A percentile compares a stretch with the other conserved stretches of the same genome.
phyloP scores from a whole-genome alignment of 2,888 invertebrate species.

The Pseudanteris insignis region DNA sequence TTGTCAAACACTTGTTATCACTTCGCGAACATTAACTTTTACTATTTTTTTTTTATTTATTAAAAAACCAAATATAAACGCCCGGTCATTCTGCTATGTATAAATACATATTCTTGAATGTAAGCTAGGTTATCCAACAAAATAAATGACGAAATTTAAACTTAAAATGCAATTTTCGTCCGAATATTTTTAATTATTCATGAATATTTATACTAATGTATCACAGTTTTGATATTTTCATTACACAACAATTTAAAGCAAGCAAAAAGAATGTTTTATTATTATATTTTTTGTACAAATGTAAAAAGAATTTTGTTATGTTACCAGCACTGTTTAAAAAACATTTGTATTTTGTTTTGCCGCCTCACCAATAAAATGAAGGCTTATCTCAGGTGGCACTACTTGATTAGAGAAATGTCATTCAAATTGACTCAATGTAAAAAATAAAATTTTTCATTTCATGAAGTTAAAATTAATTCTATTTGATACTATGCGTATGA shows the following conservation, averaged over 20 bases:
- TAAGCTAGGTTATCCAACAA: slow-evolving; percentile 2
- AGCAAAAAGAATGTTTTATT: too few species aligned
- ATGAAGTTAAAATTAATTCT: too few species aligned
- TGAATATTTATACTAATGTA: too few species aligned
- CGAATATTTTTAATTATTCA: too few species aligned
- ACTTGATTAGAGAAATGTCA: too few species aligned
- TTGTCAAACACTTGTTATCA: neutral
- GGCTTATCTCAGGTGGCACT: too few species aligned
- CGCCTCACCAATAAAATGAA: slow-evolving; percentile 22
- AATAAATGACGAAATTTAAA: slow-evolving; percentile 3
- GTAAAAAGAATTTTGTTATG: slow-evolving; percentile 11
- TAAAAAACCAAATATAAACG: neutral
- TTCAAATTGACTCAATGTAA: too few species aligned
- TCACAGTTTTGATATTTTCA: too few species aligned
- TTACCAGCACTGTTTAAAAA: slow-evolving; percentile 47
- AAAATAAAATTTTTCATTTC: too few species aligned
- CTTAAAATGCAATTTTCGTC: slow-evolving; percentile 6
- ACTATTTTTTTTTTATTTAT: neutral
- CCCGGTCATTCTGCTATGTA: slow-evolving; percentile 2
- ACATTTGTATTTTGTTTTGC: slow-evolving; percentile 44
- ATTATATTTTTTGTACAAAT: too few species aligned
- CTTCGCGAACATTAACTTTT: neutral
- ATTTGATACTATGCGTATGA: too few species aligned
- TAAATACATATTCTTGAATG: neutral
- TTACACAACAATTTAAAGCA: too few species aligned